phyloP scores from a whole-genome alignment of 1,140 invertebrate genomes.

The Drosophila micromelanica region DNA sequence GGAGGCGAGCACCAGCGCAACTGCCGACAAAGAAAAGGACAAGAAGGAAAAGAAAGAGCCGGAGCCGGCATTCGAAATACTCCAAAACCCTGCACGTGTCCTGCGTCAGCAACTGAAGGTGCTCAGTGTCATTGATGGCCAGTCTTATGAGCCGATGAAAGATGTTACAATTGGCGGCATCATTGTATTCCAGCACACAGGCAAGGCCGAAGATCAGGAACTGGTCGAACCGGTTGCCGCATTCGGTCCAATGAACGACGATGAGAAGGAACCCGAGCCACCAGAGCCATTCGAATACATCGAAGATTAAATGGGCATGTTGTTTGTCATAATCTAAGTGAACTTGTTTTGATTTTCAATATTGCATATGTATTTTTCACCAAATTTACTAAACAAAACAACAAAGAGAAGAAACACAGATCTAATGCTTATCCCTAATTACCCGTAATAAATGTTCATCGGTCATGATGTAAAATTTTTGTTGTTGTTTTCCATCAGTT shows the following conservation, averaged over 20 bases:
- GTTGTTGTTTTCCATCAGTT: constrained; percentile 17
- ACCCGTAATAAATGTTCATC: constrained; percentile 70
- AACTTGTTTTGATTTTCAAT: constrained; percentile 57
- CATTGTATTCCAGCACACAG: constrained; percentile 94
- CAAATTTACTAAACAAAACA: constrained; percentile 50
- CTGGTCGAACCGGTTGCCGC: constrained; percentile 97
- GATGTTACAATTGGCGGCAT: constrained; percentile 97
- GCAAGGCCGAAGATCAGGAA: constrained; percentile 90
- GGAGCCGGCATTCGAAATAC: constrained; percentile 95
- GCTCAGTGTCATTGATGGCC: constrained; percentile 91
- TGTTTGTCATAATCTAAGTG: constrained; percentile 76
- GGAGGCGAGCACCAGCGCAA: constrained; percentile 58
- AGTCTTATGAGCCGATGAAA: constrained; percentile 94
- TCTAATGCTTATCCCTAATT: constrained; percentile 64
- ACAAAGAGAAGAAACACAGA: constrained; percentile 28
- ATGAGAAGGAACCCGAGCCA: constrained; percentile 96
- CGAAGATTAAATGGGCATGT: constrained; percentile 89
- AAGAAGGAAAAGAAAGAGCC: constrained; percentile 91
- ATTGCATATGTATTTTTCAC: constrained; percentile 61
- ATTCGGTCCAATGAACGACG: constrained; percentile 96
- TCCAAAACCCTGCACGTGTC: constrained; percentile 97
- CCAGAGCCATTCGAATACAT: constrained; percentile 98
- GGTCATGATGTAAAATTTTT: constrained; percentile 58
- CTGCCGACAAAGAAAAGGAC: constrained; percentile 82
- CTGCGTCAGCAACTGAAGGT: constrained; percentile 97